These are phyloP conservation scores for Pseudococcus longispinus DNA, from an alignment of 2,888 invertebrate genomes.

Conservation along the genomic window DNA sequence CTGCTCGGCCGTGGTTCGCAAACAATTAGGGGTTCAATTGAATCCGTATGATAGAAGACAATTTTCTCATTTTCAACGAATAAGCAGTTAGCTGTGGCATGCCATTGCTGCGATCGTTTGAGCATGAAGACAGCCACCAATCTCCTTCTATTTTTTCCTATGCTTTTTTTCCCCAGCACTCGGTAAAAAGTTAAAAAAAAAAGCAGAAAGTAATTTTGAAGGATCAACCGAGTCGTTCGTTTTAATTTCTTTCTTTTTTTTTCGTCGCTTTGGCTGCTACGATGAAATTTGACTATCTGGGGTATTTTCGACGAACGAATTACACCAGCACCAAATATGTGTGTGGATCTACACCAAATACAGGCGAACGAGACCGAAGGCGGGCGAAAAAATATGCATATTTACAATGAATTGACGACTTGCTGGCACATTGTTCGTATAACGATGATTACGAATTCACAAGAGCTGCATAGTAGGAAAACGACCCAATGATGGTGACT, in stretches of 20 bases:
- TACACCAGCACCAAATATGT: not conserved
- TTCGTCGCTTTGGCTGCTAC: not conserved
- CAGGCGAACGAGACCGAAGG: not conserved
- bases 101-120: slow-evolving; percentile 42
- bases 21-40: slow-evolving; percentile 57
- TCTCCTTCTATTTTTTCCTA: slow-evolving; percentile 40
- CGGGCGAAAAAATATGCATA: not conserved
- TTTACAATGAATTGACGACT: not conserved
- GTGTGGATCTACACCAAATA: not conserved
- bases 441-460: slow-evolving; percentile 11
- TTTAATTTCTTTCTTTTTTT: slow-evolving; percentile 49
- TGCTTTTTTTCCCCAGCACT: not conserved
- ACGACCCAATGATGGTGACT: not conserved
- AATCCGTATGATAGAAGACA: slow-evolving; percentile 55
- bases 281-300: not conserved
- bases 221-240: slow-evolving; percentile 44
- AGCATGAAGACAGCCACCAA: slow-evolving; percentile 47
- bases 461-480: slow-evolving; percentile 12
- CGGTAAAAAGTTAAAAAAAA: slow-evolving; percentile 29
- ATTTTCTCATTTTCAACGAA: slow-evolving; percentile 54
- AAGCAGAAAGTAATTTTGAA: slow-evolving; percentile 42
- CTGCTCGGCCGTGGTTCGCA: slow-evolving; percentile 39
- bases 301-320: not conserved
- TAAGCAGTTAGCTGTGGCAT: slow-evolving; percentile 53
- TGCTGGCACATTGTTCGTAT: not conserved